Conservation (phyloP, 2,888 invertebrate genomes). For the Sinopyrophorus schimmeli region DNA sequence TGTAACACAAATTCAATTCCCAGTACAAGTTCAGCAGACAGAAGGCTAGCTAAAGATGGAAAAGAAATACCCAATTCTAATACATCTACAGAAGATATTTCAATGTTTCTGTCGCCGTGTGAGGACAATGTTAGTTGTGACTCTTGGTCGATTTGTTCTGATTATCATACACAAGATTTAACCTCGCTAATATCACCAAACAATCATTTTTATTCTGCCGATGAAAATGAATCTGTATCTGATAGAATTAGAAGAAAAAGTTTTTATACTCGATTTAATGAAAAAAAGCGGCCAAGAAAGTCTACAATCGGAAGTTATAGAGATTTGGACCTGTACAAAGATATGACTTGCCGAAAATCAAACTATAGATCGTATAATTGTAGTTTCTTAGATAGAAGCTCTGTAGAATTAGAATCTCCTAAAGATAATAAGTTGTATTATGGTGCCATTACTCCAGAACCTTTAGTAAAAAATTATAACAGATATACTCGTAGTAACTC, state of each 20-base stretch:
- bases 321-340: constrained; percentile 50
- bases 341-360: constrained; percentile 34
- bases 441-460: constrained; percentile 40
- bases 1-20: constrained; percentile 25
- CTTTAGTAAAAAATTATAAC: constrained; percentile 27
- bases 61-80: constrained; percentile 59
- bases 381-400: constrained; percentile 47
- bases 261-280: constrained; percentile 87
- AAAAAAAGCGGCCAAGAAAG: constrained; percentile 73
- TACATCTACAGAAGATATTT: constrained; percentile 54
- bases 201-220: constrained; percentile 51
- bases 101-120: constrained; percentile 61
- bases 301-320: constrained; percentile 61
- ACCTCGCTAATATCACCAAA: constrained; percentile 58
- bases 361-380: constrained; percentile 38
- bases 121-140: constrained; percentile 63
- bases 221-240: constrained; percentile 69
- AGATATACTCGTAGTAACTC: constrained; percentile 48
- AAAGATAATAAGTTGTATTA: constrained; percentile 37
- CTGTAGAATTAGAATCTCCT: constrained; percentile 41
- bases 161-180: constrained; percentile 51
- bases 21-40: constrained; percentile 34
- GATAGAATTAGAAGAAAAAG: constrained; percentile 88
- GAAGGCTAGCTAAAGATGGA: too few relatives aligned
- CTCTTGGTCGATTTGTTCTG: constrained; percentile 70